These are phyloP conservation scores for Pachyramphus minor DNA, from an alignment of 2,113 vertebrate genomes.

Conservation along the genomic window DNA sequence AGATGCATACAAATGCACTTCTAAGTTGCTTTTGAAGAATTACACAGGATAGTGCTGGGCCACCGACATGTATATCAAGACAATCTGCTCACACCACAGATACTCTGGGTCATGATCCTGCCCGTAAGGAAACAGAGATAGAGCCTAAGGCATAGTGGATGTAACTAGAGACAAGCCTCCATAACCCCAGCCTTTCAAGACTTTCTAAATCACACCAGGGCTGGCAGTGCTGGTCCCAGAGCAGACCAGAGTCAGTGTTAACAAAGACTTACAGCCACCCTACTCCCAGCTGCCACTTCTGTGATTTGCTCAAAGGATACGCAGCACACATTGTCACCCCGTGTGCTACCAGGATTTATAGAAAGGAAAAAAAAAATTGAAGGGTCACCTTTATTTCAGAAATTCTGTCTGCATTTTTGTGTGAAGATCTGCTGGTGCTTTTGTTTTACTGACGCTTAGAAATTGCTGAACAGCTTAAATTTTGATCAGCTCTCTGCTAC, in stretches of 20 bases:
- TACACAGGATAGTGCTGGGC: not conserved
- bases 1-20: not conserved
- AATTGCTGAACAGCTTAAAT: not conserved
- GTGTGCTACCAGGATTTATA: not conserved
- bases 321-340: not conserved
- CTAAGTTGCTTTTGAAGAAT: not conserved
- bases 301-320: not conserved
- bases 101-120: not conserved
- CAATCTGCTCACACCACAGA: not conserved
- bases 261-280: not conserved
- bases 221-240: rapidly evolving
- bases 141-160: not conserved
- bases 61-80: not conserved
- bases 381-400: not conserved
- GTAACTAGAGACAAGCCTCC: not conserved
- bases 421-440: not conserved
- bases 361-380: not conserved
- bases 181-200: not conserved
- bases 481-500: not conserved
- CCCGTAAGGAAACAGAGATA: not conserved
- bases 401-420: not conserved
- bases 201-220: constrained; percentile 15
- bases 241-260: not conserved
- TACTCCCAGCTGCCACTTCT: not conserved
- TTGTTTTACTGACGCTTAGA: not conserved